Evolutionary conservation across 2,113 vertebrate species (phyloP).

Genomic region (Jacana jacana): DNA sequence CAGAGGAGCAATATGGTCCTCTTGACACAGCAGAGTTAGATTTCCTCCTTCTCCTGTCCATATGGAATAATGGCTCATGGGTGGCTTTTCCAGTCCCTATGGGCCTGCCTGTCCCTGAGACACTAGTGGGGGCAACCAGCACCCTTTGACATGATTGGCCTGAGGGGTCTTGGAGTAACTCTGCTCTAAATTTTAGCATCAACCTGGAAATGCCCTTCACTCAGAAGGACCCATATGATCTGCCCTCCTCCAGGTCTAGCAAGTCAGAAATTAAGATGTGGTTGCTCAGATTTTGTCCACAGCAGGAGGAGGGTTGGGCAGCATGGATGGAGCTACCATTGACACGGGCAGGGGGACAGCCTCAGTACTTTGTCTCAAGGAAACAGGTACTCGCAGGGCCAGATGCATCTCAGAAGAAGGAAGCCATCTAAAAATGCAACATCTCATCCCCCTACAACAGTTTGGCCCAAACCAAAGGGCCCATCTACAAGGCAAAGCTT

Average conservation of each 20-base stretch:
- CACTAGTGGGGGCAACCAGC: background rate
- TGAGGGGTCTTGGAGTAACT: background rate
- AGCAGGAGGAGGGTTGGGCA: background rate
- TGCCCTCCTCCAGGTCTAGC: background rate
- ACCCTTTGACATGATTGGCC: background rate
- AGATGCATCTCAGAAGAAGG: background rate
- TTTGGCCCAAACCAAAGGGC: too few species aligned
- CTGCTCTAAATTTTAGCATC: background rate
- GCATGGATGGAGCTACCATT: background rate
- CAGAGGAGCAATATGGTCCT: background rate
- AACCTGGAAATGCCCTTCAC: background rate
- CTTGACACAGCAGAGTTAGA: background rate
- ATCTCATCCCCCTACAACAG: fast-evolving
- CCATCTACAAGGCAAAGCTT: background rate
- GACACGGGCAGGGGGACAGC: background rate
- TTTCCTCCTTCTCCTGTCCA: background rate
- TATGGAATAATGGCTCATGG: background rate
- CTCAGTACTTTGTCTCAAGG: background rate
- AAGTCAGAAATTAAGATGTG: background rate
- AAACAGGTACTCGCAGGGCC: too few species aligned
- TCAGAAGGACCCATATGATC: background rate
- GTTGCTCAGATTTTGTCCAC: background rate
- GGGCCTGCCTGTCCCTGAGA: background rate
- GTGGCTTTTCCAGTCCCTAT: background rate
- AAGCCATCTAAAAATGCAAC: background rate